A percentile compares a stretch with the other conserved stretches of the same genome.
These are phyloP conservation scores for Phylloscopus trochilus DNA, from an alignment of 2,113 vertebrate genomes.

Conservation along the genomic window DNA sequence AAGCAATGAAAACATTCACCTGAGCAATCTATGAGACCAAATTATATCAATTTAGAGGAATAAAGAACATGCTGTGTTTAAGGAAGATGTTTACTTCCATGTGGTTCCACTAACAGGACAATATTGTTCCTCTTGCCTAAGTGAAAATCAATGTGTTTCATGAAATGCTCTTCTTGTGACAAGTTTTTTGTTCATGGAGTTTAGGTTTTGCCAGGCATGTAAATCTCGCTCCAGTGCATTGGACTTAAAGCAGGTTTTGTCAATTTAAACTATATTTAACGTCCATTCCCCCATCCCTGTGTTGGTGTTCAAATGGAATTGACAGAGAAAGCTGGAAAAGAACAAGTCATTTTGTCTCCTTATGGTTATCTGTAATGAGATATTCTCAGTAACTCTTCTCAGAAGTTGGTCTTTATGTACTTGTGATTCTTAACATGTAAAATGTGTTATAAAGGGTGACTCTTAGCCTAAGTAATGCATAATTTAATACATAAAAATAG, in stretches of 20 bases:
- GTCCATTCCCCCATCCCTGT: not conserved
- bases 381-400: not conserved
- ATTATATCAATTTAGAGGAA: not conserved
- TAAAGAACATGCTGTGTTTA: not conserved
- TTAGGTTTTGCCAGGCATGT: not conserved
- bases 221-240: not conserved
- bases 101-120: not conserved
- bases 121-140: not conserved
- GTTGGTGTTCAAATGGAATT: not conserved
- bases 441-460: not conserved
- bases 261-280: not conserved
- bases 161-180: not conserved
- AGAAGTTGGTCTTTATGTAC: not conserved
- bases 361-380: not conserved
- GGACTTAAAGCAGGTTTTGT: not conserved
- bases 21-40: not conserved
- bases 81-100: not conserved
- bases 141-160: not conserved
- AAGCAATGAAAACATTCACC: not conserved
- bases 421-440: not conserved
- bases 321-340: not conserved
- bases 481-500: not conserved
- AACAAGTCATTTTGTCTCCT: not conserved
- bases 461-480: slow-evolving; percentile 15
- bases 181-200: not conserved